Evolutionary conservation across 2,113 vertebrate genomes (phyloP), one percentile per base, ranked within the genome.

Genomic region (Dicaeum eximium): DNA sequence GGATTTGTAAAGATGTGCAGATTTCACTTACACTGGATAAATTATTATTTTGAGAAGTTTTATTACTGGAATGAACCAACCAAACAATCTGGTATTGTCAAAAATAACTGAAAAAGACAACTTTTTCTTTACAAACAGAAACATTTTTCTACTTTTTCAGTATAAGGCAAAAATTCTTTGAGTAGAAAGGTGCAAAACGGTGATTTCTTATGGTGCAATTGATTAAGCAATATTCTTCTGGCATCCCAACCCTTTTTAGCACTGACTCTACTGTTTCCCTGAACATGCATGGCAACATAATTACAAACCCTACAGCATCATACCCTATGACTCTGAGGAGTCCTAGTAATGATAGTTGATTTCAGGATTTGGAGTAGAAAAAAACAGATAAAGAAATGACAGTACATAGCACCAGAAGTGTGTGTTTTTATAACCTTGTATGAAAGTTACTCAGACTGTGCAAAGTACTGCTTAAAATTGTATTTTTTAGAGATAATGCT

Each of bases 391-490:
- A 58, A 85, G 19, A 25, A 64, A 80, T 47, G 5, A 57, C 37
- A 47, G 9, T 3, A 21, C 5, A 51, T 40, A 33, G 13, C 10
- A 58, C 4, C 4, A n/a, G 22, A 9, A 53, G 3, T 2, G 1
- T 65, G 31, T 64, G 22, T 0, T 3, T 64, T 58, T 22, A 47
- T 40, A 37, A 54, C 8, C 7, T 10, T 18, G 2, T 23, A 22
- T 19, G 15, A 69, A 17, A 35, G 15, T 38, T 42, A 6, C 6
- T 75, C 44, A 85, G 44, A 53, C 6, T 74, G 18, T 13, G 10
- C 45, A 30, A 60, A 42, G 3, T 38, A 30, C 6, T 7, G 7
- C 10, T 77, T 71, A 44, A 75, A 80, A 42, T 6, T 4, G 13
- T 13, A 28, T 9, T 27, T 60, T 23, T 65, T 65, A 42, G 8